Percentiles rank a stretch among this genome's conserved stretches.
Evolutionary conservation across 2,888 invertebrate genomes (phyloP).

Genomic region (Arenicola marina): DNA sequence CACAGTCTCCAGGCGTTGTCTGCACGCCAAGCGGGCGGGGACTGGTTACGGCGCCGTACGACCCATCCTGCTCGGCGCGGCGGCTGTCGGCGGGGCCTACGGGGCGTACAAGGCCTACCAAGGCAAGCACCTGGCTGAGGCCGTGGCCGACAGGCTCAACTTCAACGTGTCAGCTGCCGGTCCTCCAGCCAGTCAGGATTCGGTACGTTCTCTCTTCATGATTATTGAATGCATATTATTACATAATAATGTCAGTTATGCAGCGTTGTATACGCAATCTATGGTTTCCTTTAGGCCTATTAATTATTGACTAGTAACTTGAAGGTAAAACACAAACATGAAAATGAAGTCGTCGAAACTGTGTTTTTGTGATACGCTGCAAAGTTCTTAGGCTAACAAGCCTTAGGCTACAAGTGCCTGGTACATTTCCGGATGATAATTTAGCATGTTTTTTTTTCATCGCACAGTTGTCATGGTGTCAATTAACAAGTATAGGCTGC

Average conservation of each 20-base stretch:
- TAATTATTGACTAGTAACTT: background rate
- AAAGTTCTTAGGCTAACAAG: too few species aligned
- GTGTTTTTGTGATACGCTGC: too few species aligned
- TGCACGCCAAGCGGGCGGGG: background rate
- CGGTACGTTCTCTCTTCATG: background rate
- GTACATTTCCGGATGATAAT: too few species aligned
- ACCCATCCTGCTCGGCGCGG: background rate
- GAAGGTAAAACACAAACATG: background rate
- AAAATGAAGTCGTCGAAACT: too few species aligned
- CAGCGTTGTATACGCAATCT: background rate
- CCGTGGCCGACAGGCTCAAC: background rate
- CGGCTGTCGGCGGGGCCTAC: background rate
- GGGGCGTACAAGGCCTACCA: background rate
- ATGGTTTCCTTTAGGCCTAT: background rate
- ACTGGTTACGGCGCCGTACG: background rate
- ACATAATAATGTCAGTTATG: background rate
- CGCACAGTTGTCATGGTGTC: too few species aligned
- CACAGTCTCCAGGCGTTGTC: background rate
- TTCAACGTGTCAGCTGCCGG: background rate
- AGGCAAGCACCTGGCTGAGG: background rate
- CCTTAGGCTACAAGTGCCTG: too few species aligned
- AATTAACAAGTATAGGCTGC: too few species aligned
- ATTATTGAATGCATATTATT: too few species aligned
- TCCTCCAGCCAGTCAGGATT: background rate
- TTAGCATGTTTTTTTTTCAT: too few species aligned